Conservation (phyloP, 1,140 invertebrate genomes). For the Drosophila parvula region DNA sequence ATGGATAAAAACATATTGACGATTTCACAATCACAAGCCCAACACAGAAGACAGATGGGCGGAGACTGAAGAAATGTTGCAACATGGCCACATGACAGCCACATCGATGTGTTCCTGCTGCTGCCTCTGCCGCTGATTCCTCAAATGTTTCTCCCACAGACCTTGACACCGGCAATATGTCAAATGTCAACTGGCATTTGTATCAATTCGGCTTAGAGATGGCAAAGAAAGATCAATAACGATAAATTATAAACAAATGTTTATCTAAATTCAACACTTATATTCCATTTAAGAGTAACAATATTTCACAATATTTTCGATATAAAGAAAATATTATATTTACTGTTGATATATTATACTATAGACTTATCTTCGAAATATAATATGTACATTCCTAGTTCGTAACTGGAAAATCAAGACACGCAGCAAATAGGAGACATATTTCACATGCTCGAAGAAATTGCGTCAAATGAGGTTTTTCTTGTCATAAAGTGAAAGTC, state of each 20-base stretch:
- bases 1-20: slow-evolving; percentile 48
- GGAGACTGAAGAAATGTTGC: slow-evolving; percentile 36
- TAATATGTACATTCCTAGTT: not conserved
- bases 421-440: slow-evolving; percentile 44
- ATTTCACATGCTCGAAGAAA: slow-evolving; percentile 46
- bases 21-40: slow-evolving; percentile 41
- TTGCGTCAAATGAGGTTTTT: slow-evolving; percentile 69
- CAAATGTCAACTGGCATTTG: slow-evolving; percentile 61
- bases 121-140: not conserved
- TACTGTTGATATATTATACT: not conserved
- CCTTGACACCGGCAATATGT: slow-evolving; percentile 64
- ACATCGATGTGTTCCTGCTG: slow-evolving; percentile 36
- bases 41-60: slow-evolving; percentile 39
- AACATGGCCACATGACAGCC: slow-evolving; percentile 46
- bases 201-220: slow-evolving; percentile 11
- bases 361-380: too few species aligned
- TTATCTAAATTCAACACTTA: too few species aligned
- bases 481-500: slow-evolving; percentile 62
- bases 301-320: too few species aligned
- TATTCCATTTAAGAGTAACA: too few species aligned
- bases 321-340: too few species aligned
- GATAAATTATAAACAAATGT: too few species aligned
- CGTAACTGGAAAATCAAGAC: slow-evolving; percentile 10
- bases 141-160: slow-evolving; percentile 10
- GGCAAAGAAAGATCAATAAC: not conserved